phyloP scores from a whole-genome alignment of 1,140 invertebrate species.

The Calephelis nemesis region DNA sequence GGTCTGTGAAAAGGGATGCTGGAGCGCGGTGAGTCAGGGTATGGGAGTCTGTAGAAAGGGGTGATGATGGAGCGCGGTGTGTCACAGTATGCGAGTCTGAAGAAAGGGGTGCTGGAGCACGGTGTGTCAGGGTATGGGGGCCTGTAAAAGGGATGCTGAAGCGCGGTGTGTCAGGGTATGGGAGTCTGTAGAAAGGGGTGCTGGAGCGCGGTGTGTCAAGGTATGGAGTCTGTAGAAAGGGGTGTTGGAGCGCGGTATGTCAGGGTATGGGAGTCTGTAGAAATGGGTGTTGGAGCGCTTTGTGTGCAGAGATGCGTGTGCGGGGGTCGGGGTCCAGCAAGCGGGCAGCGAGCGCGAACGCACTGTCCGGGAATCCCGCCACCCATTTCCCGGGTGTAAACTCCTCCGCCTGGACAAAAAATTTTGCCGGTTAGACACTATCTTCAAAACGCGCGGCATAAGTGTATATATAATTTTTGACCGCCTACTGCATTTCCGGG shows the following conservation, averaged over 20 bases:
- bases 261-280: conserved; percentile 56
- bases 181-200: not conserved
- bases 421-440: too few relatives aligned
- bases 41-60: too few relatives aligned
- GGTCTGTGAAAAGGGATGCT: conserved; percentile 85
- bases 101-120: not conserved
- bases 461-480: too few relatives aligned
- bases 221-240: not conserved
- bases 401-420: conserved; percentile 17
- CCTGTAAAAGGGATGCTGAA: too few relatives aligned
- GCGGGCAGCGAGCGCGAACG: conserved; percentile 86
- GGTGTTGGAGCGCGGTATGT: not conserved
- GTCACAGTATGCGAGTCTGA: too few relatives aligned
- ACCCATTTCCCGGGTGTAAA: conserved; percentile 18
- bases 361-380: conserved; percentile 82
- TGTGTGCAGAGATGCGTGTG: conserved; percentile 85
- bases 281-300: conserved; percentile 89
- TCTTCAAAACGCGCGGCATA: too few relatives aligned
- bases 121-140: not conserved
- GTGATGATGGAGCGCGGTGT: too few relatives aligned
- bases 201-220: not conserved
- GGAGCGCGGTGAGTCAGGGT: conserved; percentile 81
- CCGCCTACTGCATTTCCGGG: too few relatives aligned
- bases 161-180: too few relatives aligned
- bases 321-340: conserved; percentile 89